Base-by-base conservation (phyloP, 2,113 vertebrate genomes). In the Cyprinodon tularosa region DNA sequence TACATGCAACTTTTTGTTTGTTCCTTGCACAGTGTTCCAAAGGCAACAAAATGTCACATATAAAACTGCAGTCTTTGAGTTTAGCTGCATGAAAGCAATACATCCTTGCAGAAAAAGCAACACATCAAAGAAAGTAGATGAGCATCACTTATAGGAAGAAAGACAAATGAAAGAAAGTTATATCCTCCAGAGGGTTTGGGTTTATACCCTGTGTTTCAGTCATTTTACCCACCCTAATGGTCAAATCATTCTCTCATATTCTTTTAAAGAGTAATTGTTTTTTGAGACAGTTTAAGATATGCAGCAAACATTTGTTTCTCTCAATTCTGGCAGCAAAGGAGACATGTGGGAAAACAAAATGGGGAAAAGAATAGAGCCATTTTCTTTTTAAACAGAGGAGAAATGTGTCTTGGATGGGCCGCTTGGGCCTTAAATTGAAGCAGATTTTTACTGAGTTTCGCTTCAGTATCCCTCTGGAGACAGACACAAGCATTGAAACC, bases 341-440 rank as follows among this genome's bases (percentile, higher is more conserved):
- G 17, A 20, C 48, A 20, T 53, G 15, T 12, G 57, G 75, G 38
- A n/a, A 74, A 74, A 71, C 60, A 74, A 63, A 63, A 72, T 53
- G 17, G n/a, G 39, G 48, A 77, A 74, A 79, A 78, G 76, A 13
- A 76, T 15, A 39, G 37, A 53, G 60, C 72, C 20, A n/a, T 81
- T 76, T 73, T 59, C 53, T 69, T 44, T 29, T 61, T 69, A 42
- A 44, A 15, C 48, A 57, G 14, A 74, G 45, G 15, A 44, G 14
- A 59, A 84, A 67, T 39, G 62, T 57, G 60, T 62, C 40, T 74
- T 39, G 36, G 65, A 68, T 3, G 36, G 72, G 50, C 68, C 57
- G 48, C 20, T 62, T 77, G 74, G 78, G 47, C 68, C 78, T 63
- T 47, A 45, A 78, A 86, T 64, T 68, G n/a, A 67, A 75, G 15